Evolutionary conservation across 2,888 invertebrate genomes (phyloP).

Genomic region (Spodoptera littoralis): DNA sequence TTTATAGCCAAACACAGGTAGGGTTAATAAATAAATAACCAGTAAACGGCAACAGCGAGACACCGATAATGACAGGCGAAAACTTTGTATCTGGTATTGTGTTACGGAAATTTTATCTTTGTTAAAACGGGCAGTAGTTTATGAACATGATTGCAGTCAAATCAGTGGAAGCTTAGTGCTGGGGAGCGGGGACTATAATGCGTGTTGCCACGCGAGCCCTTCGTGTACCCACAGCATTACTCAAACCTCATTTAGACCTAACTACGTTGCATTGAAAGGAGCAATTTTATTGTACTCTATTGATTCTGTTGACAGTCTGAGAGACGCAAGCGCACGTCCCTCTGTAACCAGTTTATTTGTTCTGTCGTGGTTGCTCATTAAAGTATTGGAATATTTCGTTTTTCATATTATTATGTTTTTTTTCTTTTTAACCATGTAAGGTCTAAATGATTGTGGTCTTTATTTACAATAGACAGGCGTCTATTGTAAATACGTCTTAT

Average conservation of each 20-base stretch:
- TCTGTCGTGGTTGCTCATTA: conserved; percentile 74
- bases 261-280: conserved; percentile 85
- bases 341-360: conserved; percentile 75
- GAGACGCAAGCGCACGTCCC: conserved; percentile 69
- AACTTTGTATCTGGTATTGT: conserved; percentile 56
- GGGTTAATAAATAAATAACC: conserved; percentile 54
- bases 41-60: conserved; percentile 48
- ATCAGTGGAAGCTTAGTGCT: conserved; percentile 63
- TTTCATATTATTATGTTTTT: conserved; percentile 21
- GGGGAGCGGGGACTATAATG: conserved; percentile 70
- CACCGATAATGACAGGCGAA: conserved; percentile 48
- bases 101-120: conserved; percentile 60
- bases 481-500: no score
- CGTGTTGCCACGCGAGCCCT: conserved; percentile 79
- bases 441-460: no score
- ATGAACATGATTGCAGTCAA: conserved; percentile 63
- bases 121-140: conserved; percentile 49
- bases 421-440: no score
- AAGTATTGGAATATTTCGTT: conserved; percentile 60
- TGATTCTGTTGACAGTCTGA: conserved; percentile 83
- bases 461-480: no score
- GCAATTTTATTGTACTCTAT: conserved; percentile 87
- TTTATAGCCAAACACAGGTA: conserved; percentile 47
- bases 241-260: conserved; percentile 88
- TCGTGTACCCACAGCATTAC: conserved; percentile 84